Percentiles rank a stretch among this genome's conserved stretches.
These are phyloP conservation scores for Isichthys henryi DNA, from an alignment of 2,113 vertebrate genomes.

Conservation along the genomic window DNA sequence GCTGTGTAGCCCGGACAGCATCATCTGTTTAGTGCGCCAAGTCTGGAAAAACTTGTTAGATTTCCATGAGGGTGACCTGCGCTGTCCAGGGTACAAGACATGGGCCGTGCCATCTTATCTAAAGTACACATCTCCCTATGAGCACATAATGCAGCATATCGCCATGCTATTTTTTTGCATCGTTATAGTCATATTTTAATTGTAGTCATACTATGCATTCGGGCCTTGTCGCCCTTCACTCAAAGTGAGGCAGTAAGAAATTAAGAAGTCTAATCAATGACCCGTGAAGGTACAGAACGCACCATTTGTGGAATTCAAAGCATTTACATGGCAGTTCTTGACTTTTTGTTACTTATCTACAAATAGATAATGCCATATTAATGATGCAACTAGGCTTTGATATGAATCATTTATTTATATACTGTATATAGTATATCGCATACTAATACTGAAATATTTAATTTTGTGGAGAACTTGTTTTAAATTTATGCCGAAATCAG, in stretches of 20 bases:
- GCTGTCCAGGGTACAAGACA: neutral
- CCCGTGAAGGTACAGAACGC: neutral
- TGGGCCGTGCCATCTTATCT: neutral
- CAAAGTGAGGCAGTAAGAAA: neutral
- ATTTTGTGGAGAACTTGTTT: neutral
- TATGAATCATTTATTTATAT: constrained; percentile 5
- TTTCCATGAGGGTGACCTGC: neutral
- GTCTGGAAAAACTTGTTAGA: neutral
- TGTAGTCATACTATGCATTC: constrained; percentile 6
- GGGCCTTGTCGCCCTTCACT: neutral
- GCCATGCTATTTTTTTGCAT: neutral
- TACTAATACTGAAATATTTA: neutral
- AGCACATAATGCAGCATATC: neutral
- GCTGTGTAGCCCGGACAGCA: neutral
- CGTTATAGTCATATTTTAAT: neutral
- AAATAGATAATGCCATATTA: neutral
- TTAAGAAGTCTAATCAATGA: too few species aligned
- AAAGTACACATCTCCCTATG: neutral
- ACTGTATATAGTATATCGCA: neutral
- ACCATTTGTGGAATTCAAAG: neutral
- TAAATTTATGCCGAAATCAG: neutral
- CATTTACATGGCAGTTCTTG: neutral
- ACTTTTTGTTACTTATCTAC: neutral
- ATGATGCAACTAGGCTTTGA: neutral
- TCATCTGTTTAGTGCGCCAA: neutral